phyloP scores from a whole-genome alignment of 2,113 vertebrate species.

The Albula glossodonta region DNA sequence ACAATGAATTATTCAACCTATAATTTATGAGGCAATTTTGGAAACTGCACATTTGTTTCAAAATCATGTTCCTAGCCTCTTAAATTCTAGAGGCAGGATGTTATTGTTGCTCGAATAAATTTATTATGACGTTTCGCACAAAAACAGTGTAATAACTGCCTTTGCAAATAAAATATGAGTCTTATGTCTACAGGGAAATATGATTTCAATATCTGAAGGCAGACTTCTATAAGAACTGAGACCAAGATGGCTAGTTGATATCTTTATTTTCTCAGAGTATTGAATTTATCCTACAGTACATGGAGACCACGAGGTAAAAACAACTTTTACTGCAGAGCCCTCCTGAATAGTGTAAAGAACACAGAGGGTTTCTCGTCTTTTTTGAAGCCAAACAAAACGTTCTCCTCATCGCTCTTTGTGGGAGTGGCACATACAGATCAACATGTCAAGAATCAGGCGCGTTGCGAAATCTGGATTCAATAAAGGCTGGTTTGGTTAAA shows the following conservation, averaged over 20 bases:
- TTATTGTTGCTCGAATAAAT: neutral
- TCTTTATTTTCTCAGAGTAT: neutral
- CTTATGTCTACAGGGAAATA: neutral
- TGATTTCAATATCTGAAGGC: neutral
- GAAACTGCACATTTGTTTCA: no score
- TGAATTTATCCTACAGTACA: neutral
- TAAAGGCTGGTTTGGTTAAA: neutral
- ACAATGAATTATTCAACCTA: neutral
- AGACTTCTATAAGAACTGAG: neutral
- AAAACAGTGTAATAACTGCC: neutral
- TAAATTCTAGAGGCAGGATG: neutral
- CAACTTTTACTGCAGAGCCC: neutral
- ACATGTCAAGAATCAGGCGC: conserved; percentile 27
- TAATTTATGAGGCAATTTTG: neutral
- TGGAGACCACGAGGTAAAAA: neutral
- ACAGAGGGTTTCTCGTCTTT: conserved; percentile 42
- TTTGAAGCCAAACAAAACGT: conserved; percentile 56
- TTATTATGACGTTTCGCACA: neutral
- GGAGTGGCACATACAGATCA: conserved; percentile 51
- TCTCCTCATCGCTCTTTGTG: conserved; percentile 42
- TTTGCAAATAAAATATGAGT: neutral
- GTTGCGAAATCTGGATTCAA: conserved; percentile 1
- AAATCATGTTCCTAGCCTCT: no score
- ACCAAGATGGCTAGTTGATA: neutral
- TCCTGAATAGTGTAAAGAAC: neutral